These are phyloP conservation scores for Neoarius graeffei DNA, from an alignment of 2,113 vertebrate species.

Conservation along the genomic window DNA sequence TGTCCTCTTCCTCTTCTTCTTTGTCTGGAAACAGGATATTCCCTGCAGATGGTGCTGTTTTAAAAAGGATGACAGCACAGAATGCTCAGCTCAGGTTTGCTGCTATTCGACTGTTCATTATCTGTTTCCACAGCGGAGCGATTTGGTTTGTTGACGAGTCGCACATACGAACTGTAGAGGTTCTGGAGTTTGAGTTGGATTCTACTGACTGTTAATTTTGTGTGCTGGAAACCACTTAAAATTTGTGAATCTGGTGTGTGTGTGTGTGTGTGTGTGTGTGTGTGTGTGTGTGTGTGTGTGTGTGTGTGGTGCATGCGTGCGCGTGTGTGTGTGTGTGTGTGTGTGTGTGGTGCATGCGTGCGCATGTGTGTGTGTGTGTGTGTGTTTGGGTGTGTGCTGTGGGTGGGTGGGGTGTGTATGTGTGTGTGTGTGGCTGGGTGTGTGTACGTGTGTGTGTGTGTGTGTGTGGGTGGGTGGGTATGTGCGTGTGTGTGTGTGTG, in stretches of 20 bases:
- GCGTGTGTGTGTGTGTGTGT: too few species aligned
- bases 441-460: too few species aligned
- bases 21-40: slow-evolving; percentile 18
- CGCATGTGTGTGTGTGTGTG: too few species aligned
- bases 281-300: not conserved
- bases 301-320: too few species aligned
- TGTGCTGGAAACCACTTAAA: not conserved
- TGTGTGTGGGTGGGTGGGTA: too few species aligned
- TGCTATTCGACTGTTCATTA: slow-evolving; percentile 37
- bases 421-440: too few species aligned
- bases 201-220: not conserved
- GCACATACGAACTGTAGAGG: not conserved
- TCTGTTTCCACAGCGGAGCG: not conserved
- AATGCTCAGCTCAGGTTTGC: not conserved
- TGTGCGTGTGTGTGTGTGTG: too few species aligned
- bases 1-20: not conserved
- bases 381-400: too few species aligned
- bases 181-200: not conserved
- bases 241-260: not conserved
- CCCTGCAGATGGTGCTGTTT: slow-evolving; percentile 56
- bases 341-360: too few species aligned
- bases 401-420: too few species aligned
- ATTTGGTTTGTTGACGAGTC: not conserved
- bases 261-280: not conserved
- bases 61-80: not conserved